Conservation (phyloP, 2,113 vertebrate genomes). For the Calcarius ornatus region DNA sequence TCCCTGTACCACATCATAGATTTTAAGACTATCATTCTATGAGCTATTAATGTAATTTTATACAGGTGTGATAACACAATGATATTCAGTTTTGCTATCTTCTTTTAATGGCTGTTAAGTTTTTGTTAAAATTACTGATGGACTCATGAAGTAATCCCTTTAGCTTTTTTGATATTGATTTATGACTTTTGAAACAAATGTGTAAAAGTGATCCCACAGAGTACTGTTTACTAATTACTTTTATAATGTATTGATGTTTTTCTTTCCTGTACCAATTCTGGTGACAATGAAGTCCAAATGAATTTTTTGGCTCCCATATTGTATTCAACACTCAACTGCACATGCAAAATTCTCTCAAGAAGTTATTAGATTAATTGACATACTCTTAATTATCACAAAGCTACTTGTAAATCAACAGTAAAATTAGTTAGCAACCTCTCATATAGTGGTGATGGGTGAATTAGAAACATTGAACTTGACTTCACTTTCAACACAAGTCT, state of each 20-base stretch:
- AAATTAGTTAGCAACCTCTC: neutral
- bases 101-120: neutral
- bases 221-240: neutral
- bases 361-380: neutral
- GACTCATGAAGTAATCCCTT: neutral
- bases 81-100: neutral
- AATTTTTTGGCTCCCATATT: neutral
- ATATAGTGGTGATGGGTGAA: fast-evolving
- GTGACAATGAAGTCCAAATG: neutral
- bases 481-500: neutral
- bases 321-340: neutral
- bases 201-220: neutral
- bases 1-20: neutral
- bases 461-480: neutral
- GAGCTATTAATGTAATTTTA: neutral
- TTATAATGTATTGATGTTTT: neutral
- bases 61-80: neutral
- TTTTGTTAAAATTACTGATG: neutral
- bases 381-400: neutral
- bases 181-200: neutral
- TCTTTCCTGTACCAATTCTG: neutral
- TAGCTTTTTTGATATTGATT: neutral
- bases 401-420: neutral
- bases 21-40: neutral
- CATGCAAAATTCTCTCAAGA: neutral